Evolutionary conservation across 2,888 invertebrate species (phyloP).

Genomic region (Trisateles emortualis): DNA sequence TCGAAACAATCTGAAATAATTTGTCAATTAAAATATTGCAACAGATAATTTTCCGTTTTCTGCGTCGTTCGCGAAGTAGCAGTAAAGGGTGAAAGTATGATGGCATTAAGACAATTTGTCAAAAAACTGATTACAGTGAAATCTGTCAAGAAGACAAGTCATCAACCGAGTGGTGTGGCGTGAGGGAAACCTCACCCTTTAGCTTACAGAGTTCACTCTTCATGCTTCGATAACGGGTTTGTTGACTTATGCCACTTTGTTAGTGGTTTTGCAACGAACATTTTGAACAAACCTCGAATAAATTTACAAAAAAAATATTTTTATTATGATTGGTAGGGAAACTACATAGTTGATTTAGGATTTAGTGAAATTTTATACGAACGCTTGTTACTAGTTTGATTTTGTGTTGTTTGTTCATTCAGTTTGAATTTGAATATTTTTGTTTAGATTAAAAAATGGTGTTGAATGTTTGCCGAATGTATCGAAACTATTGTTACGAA

Average conservation of each 20-base stretch:
- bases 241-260: constrained; percentile 34
- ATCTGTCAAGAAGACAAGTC: constrained; percentile 66
- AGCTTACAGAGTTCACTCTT: constrained; percentile 21
- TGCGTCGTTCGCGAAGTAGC: constrained; percentile 20
- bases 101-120: constrained; percentile 56
- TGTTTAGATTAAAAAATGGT: not conserved
- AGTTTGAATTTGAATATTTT: not conserved
- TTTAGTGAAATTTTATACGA: not conserved
- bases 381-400: not conserved
- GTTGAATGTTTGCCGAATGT: not conserved
- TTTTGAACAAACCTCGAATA: constrained; percentile 20
- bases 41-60: constrained; percentile 35
- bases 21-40: constrained; percentile 36
- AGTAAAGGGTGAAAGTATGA: constrained; percentile 31
- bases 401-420: not conserved
- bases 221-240: constrained; percentile 26
- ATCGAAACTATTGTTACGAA: not conserved
- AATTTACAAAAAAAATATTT: constrained; percentile 22
- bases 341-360: constrained; percentile 28
- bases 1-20: constrained; percentile 20
- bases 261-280: constrained; percentile 23
- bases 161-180: constrained; percentile 50
- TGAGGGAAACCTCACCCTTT: constrained; percentile 29
- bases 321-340: constrained; percentile 11
- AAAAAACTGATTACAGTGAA: constrained; percentile 68